A percentile compares a stretch with the other conserved stretches of the same genome.
These are phyloP conservation scores for Nipponia nippon DNA, from an alignment of 2,113 vertebrate genomes.

Conservation along the genomic window DNA sequence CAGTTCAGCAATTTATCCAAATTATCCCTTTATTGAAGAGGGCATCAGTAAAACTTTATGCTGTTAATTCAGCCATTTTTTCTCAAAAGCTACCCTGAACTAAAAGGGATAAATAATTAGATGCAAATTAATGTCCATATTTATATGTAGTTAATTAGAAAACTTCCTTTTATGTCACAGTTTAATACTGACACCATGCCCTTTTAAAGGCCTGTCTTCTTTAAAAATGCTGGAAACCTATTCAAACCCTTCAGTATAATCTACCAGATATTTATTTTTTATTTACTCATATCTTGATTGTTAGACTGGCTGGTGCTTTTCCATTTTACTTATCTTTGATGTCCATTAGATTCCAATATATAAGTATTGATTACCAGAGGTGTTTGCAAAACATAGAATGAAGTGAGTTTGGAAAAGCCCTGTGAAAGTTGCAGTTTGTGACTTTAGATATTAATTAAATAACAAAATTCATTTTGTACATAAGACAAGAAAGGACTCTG, in stretches of 20 bases:
- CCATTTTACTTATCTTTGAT: background rate
- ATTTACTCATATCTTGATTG: background rate
- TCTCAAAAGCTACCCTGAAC: background rate
- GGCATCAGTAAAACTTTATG: background rate
- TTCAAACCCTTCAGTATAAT: background rate
- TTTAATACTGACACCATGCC: background rate
- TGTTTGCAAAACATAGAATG: background rate
- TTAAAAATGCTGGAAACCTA: background rate
- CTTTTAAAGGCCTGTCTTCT: background rate
- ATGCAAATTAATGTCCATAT: background rate
- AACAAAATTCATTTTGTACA: fast-evolving
- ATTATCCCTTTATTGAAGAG: background rate
- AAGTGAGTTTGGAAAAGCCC: background rate
- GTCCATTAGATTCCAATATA: background rate
- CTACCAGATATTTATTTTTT: background rate
- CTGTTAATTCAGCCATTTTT: background rate
- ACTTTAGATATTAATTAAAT: background rate
- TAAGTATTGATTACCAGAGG: background rate
- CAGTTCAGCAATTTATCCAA: background rate
- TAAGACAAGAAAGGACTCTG: background rate
- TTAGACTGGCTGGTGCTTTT: background rate
- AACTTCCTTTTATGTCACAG: background rate
- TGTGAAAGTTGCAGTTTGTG: background rate
- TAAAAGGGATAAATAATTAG: background rate
- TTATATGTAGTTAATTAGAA: background rate